Conservation (phyloP, 92 coral and sea anemone species). For the Porites cylindrica region DNA sequence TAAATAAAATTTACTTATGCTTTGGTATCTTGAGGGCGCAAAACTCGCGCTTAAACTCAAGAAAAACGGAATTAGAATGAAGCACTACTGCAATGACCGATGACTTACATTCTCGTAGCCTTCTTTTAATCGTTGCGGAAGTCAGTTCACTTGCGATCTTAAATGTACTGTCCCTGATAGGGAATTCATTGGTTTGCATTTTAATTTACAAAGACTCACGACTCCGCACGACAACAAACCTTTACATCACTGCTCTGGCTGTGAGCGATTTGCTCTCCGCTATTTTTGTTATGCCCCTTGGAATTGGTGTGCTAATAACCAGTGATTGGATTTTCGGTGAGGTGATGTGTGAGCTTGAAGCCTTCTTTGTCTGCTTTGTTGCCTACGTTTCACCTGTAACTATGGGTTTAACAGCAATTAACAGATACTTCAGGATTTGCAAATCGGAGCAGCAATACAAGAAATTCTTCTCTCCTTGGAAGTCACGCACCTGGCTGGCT, state of each 20-base stretch:
- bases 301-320: neutral
- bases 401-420: neutral
- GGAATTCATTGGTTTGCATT: slow-evolving; percentile 9
- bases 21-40: neutral
- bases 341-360: neutral
- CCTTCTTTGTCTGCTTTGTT: neutral
- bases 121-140: neutral
- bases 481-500: neutral
- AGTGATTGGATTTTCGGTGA: neutral
- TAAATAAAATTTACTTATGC: neutral
- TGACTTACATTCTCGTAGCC: neutral
- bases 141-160: neutral
- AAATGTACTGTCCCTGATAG: neutral
- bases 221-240: slow-evolving; percentile 20
- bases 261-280: neutral
- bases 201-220: neutral
- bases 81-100: neutral
- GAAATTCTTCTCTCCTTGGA: neutral
- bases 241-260: slow-evolving; percentile 10
- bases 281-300: slow-evolving; percentile 1
- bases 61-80: neutral
- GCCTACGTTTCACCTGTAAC: slow-evolving; percentile 1
- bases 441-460: neutral
- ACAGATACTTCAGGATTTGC: neutral
- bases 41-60: neutral